phyloP scores from a whole-genome alignment of 2,888 invertebrate genomes.

The Phengaris alcon region DNA sequence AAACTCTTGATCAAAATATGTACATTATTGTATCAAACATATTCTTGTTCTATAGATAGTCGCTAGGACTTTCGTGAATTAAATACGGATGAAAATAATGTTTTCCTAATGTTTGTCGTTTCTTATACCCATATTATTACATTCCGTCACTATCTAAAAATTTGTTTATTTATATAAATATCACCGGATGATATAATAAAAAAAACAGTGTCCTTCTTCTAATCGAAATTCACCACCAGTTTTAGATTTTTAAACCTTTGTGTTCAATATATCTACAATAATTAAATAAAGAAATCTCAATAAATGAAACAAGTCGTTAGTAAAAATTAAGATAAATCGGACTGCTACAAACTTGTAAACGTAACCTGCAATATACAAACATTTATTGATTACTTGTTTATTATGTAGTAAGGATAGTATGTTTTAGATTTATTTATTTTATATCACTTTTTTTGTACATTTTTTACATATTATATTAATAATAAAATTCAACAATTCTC shows the following conservation, averaged over 20 bases:
- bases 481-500: constrained; percentile 21
- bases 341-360: not conserved
- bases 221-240: not conserved
- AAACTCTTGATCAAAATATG: too few relatives aligned
- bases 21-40: too few relatives aligned
- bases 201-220: not conserved
- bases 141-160: not conserved
- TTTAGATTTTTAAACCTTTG: not conserved
- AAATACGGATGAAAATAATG: not conserved
- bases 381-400: not conserved
- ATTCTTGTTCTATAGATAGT: not conserved
- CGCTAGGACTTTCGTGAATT: not conserved
- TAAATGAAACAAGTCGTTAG: not conserved
- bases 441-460: constrained; percentile 6
- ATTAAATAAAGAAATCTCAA: not conserved
- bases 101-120: not conserved
- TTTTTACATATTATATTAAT: constrained; percentile 5
- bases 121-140: not conserved
- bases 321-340: constrained; percentile 2
- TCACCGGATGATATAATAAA: not conserved
- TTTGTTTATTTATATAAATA: not conserved
- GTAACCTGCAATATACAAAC: not conserved
- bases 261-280: not conserved
- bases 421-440: constrained; percentile 15
- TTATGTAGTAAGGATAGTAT: not conserved